Evolutionary conservation across 2,797 vertebrate genomes (phyloP).

Genomic region (Dallia pectoralis): DNA sequence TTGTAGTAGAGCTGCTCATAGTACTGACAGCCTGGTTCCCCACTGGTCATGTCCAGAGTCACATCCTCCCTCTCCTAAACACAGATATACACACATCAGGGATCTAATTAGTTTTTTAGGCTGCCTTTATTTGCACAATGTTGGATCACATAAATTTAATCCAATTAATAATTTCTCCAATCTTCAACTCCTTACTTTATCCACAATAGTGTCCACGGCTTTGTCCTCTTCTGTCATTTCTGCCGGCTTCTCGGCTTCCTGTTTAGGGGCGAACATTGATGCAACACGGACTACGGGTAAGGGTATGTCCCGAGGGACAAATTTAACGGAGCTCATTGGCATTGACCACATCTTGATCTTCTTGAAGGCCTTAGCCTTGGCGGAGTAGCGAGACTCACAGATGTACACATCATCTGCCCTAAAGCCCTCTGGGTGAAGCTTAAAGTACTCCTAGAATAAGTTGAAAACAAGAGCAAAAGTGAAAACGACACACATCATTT

Average conservation of each 20-base stretch:
- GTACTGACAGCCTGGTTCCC: conserved; percentile 94
- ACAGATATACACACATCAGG: neutral
- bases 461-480: neutral
- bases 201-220: conserved; percentile 74
- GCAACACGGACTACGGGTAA: conserved; percentile 95
- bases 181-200: conserved; percentile 79
- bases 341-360: conserved; percentile 99
- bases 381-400: conserved; percentile 96
- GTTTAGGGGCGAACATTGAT: conserved; percentile 93
- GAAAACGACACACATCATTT: neutral
- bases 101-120: too few relatives aligned
- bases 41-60: conserved; percentile 89
- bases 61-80: conserved; percentile 93
- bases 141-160: neutral
- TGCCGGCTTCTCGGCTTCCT: conserved; percentile 83
- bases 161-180: neutral
- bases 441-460: conserved; percentile 90
- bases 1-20: conserved; percentile 96
- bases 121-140: conserved; percentile 3
- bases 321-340: conserved; percentile 92
- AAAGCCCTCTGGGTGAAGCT: conserved; percentile 93
- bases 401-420: conserved; percentile 92
- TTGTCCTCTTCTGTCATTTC: conserved; percentile 84
- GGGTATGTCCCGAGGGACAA: conserved; percentile 87
- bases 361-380: conserved; percentile 97